Base-by-base conservation (phyloP, 1,140 invertebrate genomes). In the Lamellibrachia luymesi region DNA sequence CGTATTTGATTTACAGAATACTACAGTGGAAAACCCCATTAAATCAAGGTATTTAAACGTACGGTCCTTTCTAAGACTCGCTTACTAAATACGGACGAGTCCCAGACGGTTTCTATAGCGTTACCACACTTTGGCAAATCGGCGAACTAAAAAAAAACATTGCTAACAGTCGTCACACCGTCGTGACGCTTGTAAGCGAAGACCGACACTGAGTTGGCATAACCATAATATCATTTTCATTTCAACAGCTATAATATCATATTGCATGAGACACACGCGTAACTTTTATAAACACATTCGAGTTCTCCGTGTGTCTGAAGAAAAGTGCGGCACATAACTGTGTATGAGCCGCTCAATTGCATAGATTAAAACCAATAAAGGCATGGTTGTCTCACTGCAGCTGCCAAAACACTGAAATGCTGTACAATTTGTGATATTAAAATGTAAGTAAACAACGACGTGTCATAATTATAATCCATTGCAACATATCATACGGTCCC, bases 61-160 rank as follows among this genome's bases (percentile, higher is more conserved):
- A 38, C 38, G 64, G 4, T 80, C 64, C 64, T 80, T 80, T 80
- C 17, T 80, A 22, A 22, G 25, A 80, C 64, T 80, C 64, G 64
- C 13, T 22, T 22, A 80, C 64, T 80, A 80, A 80, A 17, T 10
- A 8, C 13, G 25, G 52, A 6, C 52, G 52, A 56, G 52, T 56
- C 6, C 52, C 64, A 10, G 64, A 22, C 0, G 64, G 17, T 10
- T 4, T 80, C 64, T 80, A 80, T 1, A 8, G 7, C 64, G 64
- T 80, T 80, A 80, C 64, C 64, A 80, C 64, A 80, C 64, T 80
- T 80, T 80, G 64, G 64, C 64, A 80, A 80, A 80, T 80, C 25
- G 64, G 64, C 64, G 64, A 80, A 80, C 64, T 17, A 10, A 80
- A 80, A 38, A 38, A 38, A 38, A 10, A 80, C 64, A 22, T 22